Conservation (phyloP, 2,888 invertebrate species). For the Nudaria mundana region DNA sequence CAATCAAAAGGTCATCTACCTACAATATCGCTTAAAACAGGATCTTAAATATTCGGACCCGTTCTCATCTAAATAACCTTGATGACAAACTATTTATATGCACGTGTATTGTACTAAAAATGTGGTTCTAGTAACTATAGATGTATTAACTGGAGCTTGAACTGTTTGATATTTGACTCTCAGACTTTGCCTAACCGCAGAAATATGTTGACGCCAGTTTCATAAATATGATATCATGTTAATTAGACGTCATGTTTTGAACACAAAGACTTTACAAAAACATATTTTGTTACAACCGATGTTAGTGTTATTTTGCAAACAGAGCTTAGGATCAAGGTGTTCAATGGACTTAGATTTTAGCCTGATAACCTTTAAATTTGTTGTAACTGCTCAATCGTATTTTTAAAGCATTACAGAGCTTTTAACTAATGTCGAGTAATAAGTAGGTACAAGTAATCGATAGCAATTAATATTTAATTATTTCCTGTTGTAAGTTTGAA, state of each 20-base stretch:
- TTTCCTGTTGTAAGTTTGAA: constrained; percentile 21
- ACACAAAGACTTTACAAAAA: too few relatives aligned
- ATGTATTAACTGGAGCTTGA: constrained; percentile 19
- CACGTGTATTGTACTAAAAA: constrained; percentile 16
- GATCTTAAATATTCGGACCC: constrained; percentile 22
- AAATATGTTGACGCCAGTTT: constrained; percentile 9
- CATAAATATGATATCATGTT: background rate
- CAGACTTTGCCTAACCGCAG: constrained; percentile 1
- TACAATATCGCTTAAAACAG: constrained; percentile 20
- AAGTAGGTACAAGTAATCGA: background rate
- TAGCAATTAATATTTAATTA: background rate
- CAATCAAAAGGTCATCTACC: constrained; percentile 17
- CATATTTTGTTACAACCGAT: too few relatives aligned
- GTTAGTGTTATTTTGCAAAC: too few relatives aligned
- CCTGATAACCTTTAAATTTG: too few relatives aligned
- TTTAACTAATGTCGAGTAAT: background rate
- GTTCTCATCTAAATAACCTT: constrained; percentile 28
- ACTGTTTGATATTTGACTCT: constrained; percentile 22
- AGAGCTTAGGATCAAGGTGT: too few relatives aligned
- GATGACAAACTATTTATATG: constrained; percentile 23
- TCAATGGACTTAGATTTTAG: too few relatives aligned
- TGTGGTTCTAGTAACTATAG: too few relatives aligned
- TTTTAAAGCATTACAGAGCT: too few relatives aligned
- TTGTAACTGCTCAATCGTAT: too few relatives aligned
- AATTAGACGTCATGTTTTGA: too few relatives aligned